Base-by-base conservation (phyloP, 2,888 invertebrate species). In the Drosophila prolongata region DNA sequence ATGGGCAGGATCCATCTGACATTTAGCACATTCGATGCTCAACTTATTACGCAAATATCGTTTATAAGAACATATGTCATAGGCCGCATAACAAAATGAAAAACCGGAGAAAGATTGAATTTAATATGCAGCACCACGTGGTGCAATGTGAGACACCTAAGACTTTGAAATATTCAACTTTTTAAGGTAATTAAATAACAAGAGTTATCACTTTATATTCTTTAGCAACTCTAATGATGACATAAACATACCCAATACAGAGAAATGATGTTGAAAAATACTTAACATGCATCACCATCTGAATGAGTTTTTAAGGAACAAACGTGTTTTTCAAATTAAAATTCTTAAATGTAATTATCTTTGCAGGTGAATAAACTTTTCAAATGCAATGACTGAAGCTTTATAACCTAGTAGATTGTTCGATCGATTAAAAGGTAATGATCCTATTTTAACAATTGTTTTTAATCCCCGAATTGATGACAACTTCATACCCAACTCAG, bases 231-330 rank as follows among this genome's bases (percentile, higher is more conserved):
- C 0, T 0, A 37, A 44, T 68, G 66, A 77, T 76, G 73, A 66
- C 38, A 58, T 43, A 44, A 54, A 57, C 80, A 78, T 80, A 78
- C 67, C 62, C 52, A 68, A 62, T 6, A 5, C 79, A 70, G 78
- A 81, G n/a, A 47, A 44, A 65, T 58, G 2, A 60, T 79, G 78
- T 74, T 69, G 79, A 77, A 54, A 72, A 56, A 35, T 37, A n/a
- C 57, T 69, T 66, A 60, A 80, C 83, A 85, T 87, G 86, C 86
- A 87, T 77, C 81, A 85, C 86, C 85, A 87, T 80, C 85, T 87
- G 86, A 87, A 14, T 19, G 13, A 11, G 2, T 43, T 43, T 13
- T 43, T 3, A 27, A 13, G 13, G 13, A 8, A 6, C 0, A 6
- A n/a, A n/a, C 3, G 13, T 2, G 44, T 46, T 1, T 46, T 47